These are phyloP conservation scores for Bimastos eiseni DNA, from an alignment of 2,888 invertebrate genomes.

Conservation along the genomic window DNA sequence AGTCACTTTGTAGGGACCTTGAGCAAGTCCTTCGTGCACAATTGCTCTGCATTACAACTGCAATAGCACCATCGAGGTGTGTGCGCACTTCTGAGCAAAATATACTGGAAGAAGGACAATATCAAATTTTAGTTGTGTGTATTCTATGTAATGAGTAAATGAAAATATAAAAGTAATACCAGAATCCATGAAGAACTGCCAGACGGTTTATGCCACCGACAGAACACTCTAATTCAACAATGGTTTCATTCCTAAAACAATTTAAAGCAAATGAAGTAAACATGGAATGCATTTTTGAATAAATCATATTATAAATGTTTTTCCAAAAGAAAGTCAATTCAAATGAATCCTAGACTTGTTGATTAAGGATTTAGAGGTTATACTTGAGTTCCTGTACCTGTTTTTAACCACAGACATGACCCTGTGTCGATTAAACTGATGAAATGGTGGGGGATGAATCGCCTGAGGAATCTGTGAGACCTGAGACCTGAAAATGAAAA, in stretches of 20 bases:
- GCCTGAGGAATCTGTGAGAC: neutral
- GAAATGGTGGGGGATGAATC: conserved; percentile 21
- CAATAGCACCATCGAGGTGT: too few relatives aligned
- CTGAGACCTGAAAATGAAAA: neutral
- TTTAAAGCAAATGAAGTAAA: neutral
- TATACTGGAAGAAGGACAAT: too few relatives aligned
- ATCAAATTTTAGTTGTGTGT: too few relatives aligned
- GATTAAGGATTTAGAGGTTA: neutral
- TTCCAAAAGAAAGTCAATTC: neutral
- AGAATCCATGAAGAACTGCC: conserved; percentile 52
- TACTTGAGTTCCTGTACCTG: neutral
- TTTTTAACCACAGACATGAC: conserved; percentile 30
- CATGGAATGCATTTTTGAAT: neutral
- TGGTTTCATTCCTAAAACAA: conserved; percentile 31
- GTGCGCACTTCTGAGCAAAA: too few relatives aligned
- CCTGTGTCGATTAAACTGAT: conserved; percentile 33
- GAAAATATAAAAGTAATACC: conserved; percentile 45
- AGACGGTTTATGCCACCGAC: conserved; percentile 41
- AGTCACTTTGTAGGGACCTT: too few relatives aligned
- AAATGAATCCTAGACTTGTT: neutral
- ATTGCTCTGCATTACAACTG: too few relatives aligned
- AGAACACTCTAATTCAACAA: conserved; percentile 49
- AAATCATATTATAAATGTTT: neutral
- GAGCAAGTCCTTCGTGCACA: too few relatives aligned
- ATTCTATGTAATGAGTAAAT: neutral